Evolutionary conservation across 64 coral and sea anemone species (phyloP).

Genomic region (Actinia equina): DNA sequence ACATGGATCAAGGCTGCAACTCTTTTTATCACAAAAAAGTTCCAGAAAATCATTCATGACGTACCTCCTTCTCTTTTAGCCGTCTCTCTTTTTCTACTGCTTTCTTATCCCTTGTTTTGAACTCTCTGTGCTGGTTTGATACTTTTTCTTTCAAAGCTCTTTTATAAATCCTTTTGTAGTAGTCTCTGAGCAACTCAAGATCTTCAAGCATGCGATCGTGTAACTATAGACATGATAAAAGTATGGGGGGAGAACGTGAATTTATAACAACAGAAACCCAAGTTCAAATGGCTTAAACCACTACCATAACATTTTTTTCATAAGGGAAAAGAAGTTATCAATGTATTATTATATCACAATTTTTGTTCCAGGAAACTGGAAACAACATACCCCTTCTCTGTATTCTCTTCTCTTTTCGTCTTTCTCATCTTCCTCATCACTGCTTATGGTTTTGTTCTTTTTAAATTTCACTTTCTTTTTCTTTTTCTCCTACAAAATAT

Average conservation of each 20-base stretch:
- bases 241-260: no score
- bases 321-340: no score
- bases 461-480: constrained; percentile 17
- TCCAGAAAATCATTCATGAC: not conserved
- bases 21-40: no score
- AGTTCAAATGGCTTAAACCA: no score
- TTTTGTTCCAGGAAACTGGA: not conserved
- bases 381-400: not conserved
- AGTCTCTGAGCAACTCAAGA: constrained; percentile 44
- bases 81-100: constrained; percentile 13
- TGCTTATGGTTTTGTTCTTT: not conserved
- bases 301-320: no score
- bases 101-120: constrained; percentile 1
- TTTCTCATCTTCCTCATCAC: constrained; percentile 11
- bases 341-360: not conserved
- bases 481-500: constrained; percentile 16
- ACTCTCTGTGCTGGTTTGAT: constrained; percentile 11
- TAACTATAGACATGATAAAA: constrained; percentile 15
- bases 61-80: constrained; percentile 20
- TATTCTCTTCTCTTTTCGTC: not conserved
- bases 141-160: constrained; percentile 60
- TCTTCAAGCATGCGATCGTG: constrained; percentile 42
- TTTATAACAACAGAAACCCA: no score
- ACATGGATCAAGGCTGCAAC: not conserved
- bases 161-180: constrained; percentile 50